phyloP scores from a whole-genome alignment of 1,140 invertebrate species.

The Bombus confusus region DNA sequence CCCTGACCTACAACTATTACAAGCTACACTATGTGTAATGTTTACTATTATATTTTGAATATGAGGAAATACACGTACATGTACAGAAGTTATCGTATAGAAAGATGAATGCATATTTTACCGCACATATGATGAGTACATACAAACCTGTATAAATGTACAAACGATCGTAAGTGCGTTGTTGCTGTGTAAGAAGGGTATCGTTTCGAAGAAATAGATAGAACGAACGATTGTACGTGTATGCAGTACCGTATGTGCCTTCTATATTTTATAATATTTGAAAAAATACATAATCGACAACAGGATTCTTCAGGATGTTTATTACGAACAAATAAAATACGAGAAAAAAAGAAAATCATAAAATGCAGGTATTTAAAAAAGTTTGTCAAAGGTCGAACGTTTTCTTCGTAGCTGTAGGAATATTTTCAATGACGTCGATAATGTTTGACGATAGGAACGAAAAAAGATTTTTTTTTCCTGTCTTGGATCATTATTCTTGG shows the following conservation, averaged over 20 bases:
- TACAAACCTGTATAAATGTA: not conserved
- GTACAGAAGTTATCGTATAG: constrained; percentile 13
- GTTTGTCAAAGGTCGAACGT: not conserved
- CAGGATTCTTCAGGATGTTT: not conserved
- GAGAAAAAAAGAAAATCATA: not conserved
- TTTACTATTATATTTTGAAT: constrained; percentile 53
- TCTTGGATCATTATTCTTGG: not conserved
- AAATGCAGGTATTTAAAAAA: not conserved
- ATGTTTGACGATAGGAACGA: not conserved
- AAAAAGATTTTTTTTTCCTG: not conserved
- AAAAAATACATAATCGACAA: not conserved
- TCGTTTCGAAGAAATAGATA: not conserved
- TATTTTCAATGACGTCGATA: not conserved
- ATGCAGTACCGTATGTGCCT: not conserved
- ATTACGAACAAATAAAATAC: not conserved
- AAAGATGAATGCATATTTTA: not conserved
- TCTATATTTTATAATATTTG: not conserved
- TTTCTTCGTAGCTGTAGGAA: not conserved
- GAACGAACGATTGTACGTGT: too few relatives aligned
- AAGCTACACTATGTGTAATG: constrained; percentile 35
- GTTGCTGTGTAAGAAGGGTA: not conserved
- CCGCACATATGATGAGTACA: not conserved
- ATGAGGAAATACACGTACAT: constrained; percentile 46
- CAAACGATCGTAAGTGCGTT: not conserved
- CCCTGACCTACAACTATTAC: constrained; percentile 16